These are phyloP conservation scores for Eumerus sabulonum DNA, from an alignment of 2,888 invertebrate genomes.

Conservation along the genomic window DNA sequence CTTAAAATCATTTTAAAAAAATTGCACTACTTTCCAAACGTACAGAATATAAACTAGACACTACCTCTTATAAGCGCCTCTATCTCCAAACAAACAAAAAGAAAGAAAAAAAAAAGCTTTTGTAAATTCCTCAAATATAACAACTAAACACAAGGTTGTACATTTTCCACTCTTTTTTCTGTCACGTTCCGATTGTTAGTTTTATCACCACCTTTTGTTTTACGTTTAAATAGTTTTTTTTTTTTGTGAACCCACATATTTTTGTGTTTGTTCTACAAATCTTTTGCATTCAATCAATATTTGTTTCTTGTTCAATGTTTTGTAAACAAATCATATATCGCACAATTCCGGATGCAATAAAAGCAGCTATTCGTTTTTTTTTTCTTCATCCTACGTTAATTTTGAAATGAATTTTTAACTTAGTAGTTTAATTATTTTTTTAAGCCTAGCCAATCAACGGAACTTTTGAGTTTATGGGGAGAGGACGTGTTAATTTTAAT, in stretches of 20 bases:
- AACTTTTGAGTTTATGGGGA: constrained; percentile 2
- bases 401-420: no score
- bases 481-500: neutral
- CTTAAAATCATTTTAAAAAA: constrained; percentile 20
- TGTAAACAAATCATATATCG: constrained; percentile 21
- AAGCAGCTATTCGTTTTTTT: constrained; percentile 32
- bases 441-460: constrained; percentile 50
- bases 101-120: constrained; percentile 61
- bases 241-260: constrained; percentile 3
- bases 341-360: constrained; percentile 43
- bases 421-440: constrained; percentile 25
- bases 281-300: constrained; percentile 15
- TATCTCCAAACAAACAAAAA: constrained; percentile 24
- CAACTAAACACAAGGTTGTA: constrained; percentile 17
- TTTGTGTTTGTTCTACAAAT: constrained; percentile 1
- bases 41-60: constrained; percentile 26
- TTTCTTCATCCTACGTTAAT: neutral
- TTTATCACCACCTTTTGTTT: constrained; percentile 48
- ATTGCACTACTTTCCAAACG: constrained; percentile 38
- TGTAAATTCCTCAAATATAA: constrained; percentile 64
- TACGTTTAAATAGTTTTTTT: neutral
- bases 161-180: constrained; percentile 70
- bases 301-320: constrained; percentile 58
- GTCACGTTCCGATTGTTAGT: constrained; percentile 65
- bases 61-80: constrained; percentile 55